phyloP scores from a whole-genome alignment of 2,113 vertebrate species.

The Leptobrachium leishanense region DNA sequence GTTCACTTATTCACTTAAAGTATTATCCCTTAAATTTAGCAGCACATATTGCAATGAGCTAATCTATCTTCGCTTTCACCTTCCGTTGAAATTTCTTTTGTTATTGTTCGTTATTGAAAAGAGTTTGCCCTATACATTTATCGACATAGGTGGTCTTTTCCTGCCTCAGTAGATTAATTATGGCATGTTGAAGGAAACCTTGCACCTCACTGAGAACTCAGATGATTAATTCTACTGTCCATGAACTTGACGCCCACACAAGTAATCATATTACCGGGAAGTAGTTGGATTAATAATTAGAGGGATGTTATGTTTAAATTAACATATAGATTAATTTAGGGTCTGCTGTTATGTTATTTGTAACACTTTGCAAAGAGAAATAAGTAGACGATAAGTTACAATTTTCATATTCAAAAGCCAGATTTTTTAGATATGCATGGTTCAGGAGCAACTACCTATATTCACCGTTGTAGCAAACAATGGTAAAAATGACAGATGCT shows the following conservation, averaged over 20 bases:
- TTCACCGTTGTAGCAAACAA: no score
- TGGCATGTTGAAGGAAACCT: conserved; percentile 6
- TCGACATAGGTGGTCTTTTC: conserved; percentile 21
- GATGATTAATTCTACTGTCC: conserved; percentile 21
- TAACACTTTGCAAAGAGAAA: neutral
- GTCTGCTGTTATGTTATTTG: neutral
- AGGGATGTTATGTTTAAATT: neutral
- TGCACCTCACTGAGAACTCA: conserved; percentile 13
- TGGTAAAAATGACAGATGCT: no score
- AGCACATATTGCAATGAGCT: no score
- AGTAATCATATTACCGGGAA: conserved; percentile 18
- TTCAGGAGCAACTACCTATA: no score
- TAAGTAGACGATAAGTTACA: neutral
- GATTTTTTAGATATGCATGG: no score
- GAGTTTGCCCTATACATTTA: conserved; percentile 13
- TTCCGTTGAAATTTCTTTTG: neutral
- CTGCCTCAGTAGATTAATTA: conserved; percentile 5
- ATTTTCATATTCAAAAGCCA: no score
- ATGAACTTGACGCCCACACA: conserved; percentile 9
- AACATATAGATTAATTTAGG: conserved; percentile 2
- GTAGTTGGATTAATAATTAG: neutral
- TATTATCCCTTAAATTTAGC: no score
- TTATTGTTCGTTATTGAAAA: neutral
- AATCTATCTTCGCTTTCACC: no score
- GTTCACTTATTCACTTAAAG: no score